Base-by-base conservation (phyloP, 2,797 vertebrate species). In the Brotula barbata region DNA sequence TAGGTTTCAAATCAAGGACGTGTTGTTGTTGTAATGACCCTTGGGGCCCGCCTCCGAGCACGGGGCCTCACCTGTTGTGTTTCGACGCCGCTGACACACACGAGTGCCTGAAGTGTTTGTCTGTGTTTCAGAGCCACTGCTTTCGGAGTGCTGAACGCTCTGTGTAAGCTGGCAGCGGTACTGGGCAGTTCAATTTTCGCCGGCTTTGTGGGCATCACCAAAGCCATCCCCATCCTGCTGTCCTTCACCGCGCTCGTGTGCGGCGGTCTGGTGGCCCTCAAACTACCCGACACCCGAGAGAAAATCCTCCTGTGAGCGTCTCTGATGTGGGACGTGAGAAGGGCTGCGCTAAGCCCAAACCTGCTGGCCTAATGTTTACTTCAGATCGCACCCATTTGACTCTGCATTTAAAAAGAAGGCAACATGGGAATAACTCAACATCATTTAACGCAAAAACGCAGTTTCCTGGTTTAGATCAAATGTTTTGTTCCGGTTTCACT, bases 101-200 rank as follows among this genome's bases (percentile, higher is more conserved):
- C n/a, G n/a, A n/a, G n/a, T n/a, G n/a, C n/a, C n/a, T n/a, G n/a
- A n/a, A n/a, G n/a, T n/a, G n/a, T n/a, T n/a, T 60, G 10, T 58
- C 28, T 48, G 15, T 64, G 7, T 69, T 41, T 25, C 68, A 99
- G 96, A 87, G 95, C 96, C 48, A 98, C 96, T 0, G 96, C 95
- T 1, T 98, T 98, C 8, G 95, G 97, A 19, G 93, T 98, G 78
- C 89, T 98, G 67, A 97, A 96, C 0, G 95, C 94, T 64, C 84
- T 96, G 42, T 98, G 96, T 80, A 98, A 96, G 82, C 88, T 99
- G 55, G 97, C 93, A 0, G 94, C 95, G 41, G 92, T 98, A 68
- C 82, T 99, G 64, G 94, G 96, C 63, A 97, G 94, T 83, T 95
- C 94, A 5, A 95, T 98, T 86, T 99, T 99, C 34, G 86, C 95